Percentiles rank a stretch among this genome's conserved stretches.
phyloP scores from a whole-genome alignment of 2,888 invertebrate genomes.

The Brachyptera risi region DNA sequence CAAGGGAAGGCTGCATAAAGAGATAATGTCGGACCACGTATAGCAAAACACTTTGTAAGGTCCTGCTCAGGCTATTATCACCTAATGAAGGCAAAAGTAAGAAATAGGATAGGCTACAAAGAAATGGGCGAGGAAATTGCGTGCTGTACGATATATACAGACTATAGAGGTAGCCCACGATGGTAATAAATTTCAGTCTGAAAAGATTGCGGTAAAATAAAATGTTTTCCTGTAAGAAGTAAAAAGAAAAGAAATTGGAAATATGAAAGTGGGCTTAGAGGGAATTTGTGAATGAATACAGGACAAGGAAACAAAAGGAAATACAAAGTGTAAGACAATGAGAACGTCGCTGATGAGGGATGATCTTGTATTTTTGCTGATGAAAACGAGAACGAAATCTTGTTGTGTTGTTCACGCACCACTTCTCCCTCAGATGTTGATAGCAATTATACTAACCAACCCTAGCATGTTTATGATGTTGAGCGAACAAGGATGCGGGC shows the following conservation, averaged over 20 bases:
- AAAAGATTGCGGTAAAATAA: slow-evolving; percentile 8
- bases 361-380: not conserved
- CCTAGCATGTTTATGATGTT: too few species aligned
- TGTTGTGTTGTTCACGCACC: too few species aligned
- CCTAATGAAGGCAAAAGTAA: not conserved
- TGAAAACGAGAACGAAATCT: not conserved
- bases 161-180: not conserved
- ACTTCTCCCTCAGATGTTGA: too few species aligned
- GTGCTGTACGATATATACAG: slow-evolving; percentile 1
- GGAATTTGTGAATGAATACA: not conserved
- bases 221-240: slow-evolving; percentile 4
- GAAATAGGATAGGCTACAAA: not conserved
- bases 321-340: slow-evolving; percentile 15
- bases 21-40: not conserved
- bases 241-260: slow-evolving; percentile 8
- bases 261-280: slow-evolving; percentile 1
- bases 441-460: too few species aligned
- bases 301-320: slow-evolving; percentile 1
- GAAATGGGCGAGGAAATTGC: slow-evolving; percentile 14
- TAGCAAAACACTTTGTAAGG: not conserved
- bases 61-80: not conserved
- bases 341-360: slow-evolving; percentile 8
- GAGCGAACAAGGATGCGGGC: too few species aligned
- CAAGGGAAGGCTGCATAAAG: not conserved
- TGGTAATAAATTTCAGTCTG: slow-evolving; percentile 12